phyloP scores from a whole-genome alignment of 1,140 invertebrate species.

The Uloborus diversus region DNA sequence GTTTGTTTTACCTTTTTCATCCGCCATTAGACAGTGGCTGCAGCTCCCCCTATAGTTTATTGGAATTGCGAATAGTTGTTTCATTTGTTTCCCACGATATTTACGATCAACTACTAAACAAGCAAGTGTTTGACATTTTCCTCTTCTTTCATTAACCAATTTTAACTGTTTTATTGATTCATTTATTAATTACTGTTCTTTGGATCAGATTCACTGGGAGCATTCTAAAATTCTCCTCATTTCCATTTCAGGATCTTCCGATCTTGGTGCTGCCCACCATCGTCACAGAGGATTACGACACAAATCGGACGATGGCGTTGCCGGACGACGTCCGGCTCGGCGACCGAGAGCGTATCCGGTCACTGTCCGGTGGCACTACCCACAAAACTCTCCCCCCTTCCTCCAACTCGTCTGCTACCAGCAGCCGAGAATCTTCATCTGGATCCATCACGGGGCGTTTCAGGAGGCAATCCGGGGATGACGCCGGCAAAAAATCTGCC shows the following conservation, averaged over 20 bases:
- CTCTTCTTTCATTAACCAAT: too few relatives aligned
- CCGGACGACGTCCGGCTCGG: slow-evolving; percentile 8
- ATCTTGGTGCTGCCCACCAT: slow-evolving; percentile 32
- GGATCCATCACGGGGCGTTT: slow-evolving; percentile 12
- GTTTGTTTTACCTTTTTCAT: too few relatives aligned
- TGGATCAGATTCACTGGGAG: too few relatives aligned
- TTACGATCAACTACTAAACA: too few relatives aligned
- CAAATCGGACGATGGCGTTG: slow-evolving; percentile 5
- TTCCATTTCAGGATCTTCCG: slow-evolving; percentile 40
- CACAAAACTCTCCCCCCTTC: not conserved
- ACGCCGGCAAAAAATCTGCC: slow-evolving; percentile 1
- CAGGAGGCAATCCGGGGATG: slow-evolving; percentile 26
- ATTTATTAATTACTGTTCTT: too few relatives aligned
- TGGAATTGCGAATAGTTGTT: too few relatives aligned
- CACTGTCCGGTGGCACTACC: slow-evolving; percentile 35
- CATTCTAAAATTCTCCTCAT: too few relatives aligned
- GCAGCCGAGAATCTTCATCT: not conserved
- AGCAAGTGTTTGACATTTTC: too few relatives aligned
- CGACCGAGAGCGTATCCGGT: slow-evolving; percentile 34
- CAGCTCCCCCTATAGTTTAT: too few relatives aligned
- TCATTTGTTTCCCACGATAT: too few relatives aligned
- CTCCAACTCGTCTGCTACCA: not conserved
- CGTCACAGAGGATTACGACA: slow-evolving; percentile 35
- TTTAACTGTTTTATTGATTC: too few relatives aligned
- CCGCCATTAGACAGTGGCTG: too few relatives aligned